Evolutionary conservation across 2,888 invertebrate species (phyloP).

Genomic region (Papilio demoleus): DNA sequence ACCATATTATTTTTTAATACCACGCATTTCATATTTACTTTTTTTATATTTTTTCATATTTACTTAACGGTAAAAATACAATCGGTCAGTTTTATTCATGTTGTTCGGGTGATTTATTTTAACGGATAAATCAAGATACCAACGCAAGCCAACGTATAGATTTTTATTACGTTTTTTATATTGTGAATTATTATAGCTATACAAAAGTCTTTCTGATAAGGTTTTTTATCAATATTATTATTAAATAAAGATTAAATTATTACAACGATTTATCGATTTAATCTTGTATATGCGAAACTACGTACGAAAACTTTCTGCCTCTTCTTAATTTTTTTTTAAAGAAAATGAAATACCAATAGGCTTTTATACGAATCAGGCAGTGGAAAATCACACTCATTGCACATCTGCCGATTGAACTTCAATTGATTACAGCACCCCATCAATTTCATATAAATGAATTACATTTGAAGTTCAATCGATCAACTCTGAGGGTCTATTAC

Average conservation of each 20-base stretch:
- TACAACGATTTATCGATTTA: too few species aligned
- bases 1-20: too few species aligned
- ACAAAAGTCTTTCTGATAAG: too few species aligned
- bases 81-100: slow-evolving; percentile 15
- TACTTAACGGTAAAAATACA: background rate
- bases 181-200: background rate
- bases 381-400: too few species aligned
- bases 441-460: background rate
- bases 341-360: too few species aligned
- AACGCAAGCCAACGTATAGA: background rate
- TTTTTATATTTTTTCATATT: background rate
- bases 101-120: slow-evolving; percentile 11
- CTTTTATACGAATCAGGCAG: too few species aligned
- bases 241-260: too few species aligned
- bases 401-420: background rate
- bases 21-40: background rate
- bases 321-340: too few species aligned
- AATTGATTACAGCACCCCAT: background rate
- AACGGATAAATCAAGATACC: background rate
- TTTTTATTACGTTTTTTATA: background rate
- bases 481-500: too few species aligned
- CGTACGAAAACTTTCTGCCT: too few species aligned
- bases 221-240: too few species aligned
- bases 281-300: too few species aligned
- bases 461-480: background rate